A percentile compares a stretch with the other conserved stretches of the same genome.
Conservation (phyloP, 2,113 vertebrate species). For the Leptosomus discolor region DNA sequence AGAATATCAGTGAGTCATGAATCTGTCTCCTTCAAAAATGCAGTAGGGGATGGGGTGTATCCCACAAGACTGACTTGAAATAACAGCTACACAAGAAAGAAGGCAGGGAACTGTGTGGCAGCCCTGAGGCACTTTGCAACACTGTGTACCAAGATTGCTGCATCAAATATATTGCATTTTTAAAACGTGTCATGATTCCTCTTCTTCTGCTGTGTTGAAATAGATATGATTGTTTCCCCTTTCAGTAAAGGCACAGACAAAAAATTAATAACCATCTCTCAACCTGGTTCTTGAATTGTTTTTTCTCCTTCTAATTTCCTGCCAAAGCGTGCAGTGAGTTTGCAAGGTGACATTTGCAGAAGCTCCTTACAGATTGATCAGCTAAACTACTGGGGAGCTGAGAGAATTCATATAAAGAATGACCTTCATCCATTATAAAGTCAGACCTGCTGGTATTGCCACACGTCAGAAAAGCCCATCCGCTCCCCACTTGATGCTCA, state of each 20-base stretch:
- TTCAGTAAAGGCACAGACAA: neutral
- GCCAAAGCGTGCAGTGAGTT: neutral
- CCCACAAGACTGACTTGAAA: neutral
- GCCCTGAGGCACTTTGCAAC: neutral
- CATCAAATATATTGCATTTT: constrained; percentile 11
- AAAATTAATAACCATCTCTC: constrained; percentile 36
- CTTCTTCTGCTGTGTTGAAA: constrained; percentile 3
- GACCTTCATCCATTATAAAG: constrained; percentile 4
- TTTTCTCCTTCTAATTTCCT: constrained; percentile 52
- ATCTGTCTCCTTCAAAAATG: neutral
- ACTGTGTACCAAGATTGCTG: neutral
- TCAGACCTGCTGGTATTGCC: neutral
- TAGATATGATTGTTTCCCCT: constrained; percentile 34
- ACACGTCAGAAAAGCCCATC: neutral
- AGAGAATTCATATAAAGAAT: constrained; percentile 1
- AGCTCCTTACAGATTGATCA: constrained; percentile 22
- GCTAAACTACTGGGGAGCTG: neutral
- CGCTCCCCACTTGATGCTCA: neutral
- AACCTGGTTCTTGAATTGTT: constrained; percentile 1
- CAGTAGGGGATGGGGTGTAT: neutral
- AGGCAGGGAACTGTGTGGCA: neutral
- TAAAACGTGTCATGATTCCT: neutral
- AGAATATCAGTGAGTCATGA: neutral
- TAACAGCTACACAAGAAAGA: constrained; percentile 1
- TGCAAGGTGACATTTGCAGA: constrained; percentile 61